These are phyloP conservation scores for Penaeus monodon DNA, from an alignment of 2,888 invertebrate genomes.

Conservation along the genomic window DNA sequence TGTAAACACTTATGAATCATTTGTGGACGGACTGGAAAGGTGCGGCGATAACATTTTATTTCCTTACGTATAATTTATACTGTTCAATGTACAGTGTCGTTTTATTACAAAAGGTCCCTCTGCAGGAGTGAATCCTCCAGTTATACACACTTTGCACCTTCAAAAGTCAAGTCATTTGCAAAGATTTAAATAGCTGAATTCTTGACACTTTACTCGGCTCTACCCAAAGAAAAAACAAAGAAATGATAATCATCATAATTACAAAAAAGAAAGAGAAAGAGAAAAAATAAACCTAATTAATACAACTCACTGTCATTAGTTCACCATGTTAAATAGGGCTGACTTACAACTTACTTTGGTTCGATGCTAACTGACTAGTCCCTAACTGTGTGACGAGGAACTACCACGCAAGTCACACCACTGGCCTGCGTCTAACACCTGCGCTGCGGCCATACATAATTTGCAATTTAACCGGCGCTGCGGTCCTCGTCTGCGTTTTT, in stretches of 20 bases:
- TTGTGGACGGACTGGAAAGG: conserved; percentile 19
- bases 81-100: background rate
- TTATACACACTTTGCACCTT: no score
- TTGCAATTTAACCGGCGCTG: background rate
- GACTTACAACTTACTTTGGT: conserved; percentile 59
- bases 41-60: background rate
- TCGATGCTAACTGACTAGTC: conserved; percentile 60
- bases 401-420: conserved; percentile 33
- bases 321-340: conserved; percentile 37
- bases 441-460: conserved; percentile 4
- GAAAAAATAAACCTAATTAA: conserved; percentile 40
- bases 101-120: no score
- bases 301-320: conserved; percentile 35
- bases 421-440: conserved; percentile 8
- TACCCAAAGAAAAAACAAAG: background rate
- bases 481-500: background rate
- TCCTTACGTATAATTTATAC: no score
- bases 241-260: background rate
- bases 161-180: no score
- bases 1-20: conserved; percentile 2
- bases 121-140: no score
- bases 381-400: conserved; percentile 52
- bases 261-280: background rate
- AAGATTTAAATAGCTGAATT: no score
- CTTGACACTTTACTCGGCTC: background rate